Base-by-base conservation (phyloP, 2,113 vertebrate genomes). In the Cyanoliseus patagonus region DNA sequence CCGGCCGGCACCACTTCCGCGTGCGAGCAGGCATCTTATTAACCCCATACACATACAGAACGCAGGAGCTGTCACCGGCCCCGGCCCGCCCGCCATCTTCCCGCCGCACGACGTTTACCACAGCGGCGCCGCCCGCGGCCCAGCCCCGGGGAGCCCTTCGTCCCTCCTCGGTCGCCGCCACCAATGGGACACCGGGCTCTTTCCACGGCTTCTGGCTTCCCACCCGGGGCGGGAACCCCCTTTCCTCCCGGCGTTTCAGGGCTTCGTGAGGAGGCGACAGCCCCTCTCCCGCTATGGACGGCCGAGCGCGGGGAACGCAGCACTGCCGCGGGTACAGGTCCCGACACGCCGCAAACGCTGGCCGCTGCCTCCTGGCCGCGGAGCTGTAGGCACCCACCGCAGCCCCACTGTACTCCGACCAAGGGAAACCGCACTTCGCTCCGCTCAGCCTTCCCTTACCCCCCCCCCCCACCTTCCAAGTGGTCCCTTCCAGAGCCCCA, bases 401-500 rank as follows among this genome's bases (percentile, higher is more conserved):
- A 68, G 30, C 73, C 70, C 84, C 61, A 86, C 77, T 94, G 92
- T 91, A 30, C 47, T 76, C 52, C 63, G 15, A 68, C 25, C 81
- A 6, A 8, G 16, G 10, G 20, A 74, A 62, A 17, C 42, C 2
- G 27, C 67, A 9, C 52, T 46, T 2, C 7, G 3, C 12, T 10
- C 35, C 7, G 7, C 41, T 46, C 20, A 3, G 8, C 5, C 20
- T 24, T 6, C 39, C 35, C 33, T 2, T n/a, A 49, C 27, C n/a
- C 62, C 42, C 53, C 41, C 14, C 42, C 42, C 4, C 41, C 13
- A 3, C 7, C 2, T 10, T 24, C 35, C 66, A 2, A 83, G 83
- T 93, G 95, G 94, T 92, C 78, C 68, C 73, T 85, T 86, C 97
- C 95, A 79, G 31, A 19, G 27, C 75, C 44, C 80, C 82, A 27